Evolutionary conservation across 2,113 vertebrate genomes (phyloP), one percentile per base, ranked within the genome.

Genomic region (Amblyornis subalaris): DNA sequence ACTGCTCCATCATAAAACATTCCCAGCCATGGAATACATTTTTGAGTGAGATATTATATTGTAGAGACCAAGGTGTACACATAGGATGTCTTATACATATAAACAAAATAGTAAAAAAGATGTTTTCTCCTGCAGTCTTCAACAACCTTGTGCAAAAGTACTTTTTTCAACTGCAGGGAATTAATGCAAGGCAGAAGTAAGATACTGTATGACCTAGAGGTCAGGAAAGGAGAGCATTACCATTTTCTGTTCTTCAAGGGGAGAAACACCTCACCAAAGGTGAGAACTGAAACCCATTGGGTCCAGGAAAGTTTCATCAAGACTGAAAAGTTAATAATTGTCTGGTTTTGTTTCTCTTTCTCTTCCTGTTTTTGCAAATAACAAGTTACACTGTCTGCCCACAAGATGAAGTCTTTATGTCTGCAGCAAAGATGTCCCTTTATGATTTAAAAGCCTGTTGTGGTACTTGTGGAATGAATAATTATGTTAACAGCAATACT

Each of bases 1-100:
- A 38, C 47, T 92, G 31, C 83, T 95, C 54, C 44, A 10, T 86
- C 86, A 65, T 94, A 67, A 97, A 97, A 74, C 20, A 75, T 91
- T 91, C 21, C 26, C 35, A 77, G 53, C n/a, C 47, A 51, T 40
- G 44, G 71, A 95, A 78, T 90, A 65, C 17, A 48, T 83, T 96
- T 96, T 94, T 96, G 57, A 83, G 45, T 88, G 58, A 93, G 55
- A 36, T 38, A 84, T 47, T 93, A 36, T 70, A 77, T 67, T 83
- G 18, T 91, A 20, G 21, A 71, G 75, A 91, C 38, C 65, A 73
- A 78, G 45, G 24, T 54, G 5, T 83, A 23, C 26, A 24, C n/a
- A 24, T 61, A 25, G 53, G 22, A 62, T 93, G 33, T 94, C 58
- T 26, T 51, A 50, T 73, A 44, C 28, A 20, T 76, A 18, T 65